Evolutionary conservation across 2,113 vertebrate genomes (phyloP).

Genomic region (Baryphthengus martii): DNA sequence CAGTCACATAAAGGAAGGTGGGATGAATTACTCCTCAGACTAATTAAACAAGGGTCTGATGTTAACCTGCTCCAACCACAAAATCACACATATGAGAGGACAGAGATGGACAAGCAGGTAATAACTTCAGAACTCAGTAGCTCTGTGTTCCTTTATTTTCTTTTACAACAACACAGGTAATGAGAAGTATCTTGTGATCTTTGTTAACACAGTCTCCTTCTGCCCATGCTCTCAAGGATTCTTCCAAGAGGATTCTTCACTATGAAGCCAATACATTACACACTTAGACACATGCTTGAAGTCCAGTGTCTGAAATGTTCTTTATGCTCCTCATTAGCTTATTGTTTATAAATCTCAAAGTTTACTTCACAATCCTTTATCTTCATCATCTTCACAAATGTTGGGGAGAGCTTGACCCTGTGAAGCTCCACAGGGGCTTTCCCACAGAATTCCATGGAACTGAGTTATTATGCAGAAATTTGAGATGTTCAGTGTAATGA

Average conservation of each 20-base stretch:
- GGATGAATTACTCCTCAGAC: too few relatives aligned
- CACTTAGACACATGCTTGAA: not conserved
- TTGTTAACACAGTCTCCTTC: too few relatives aligned
- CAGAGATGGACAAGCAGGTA: not conserved
- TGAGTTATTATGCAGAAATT: not conserved
- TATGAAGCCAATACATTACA: too few relatives aligned
- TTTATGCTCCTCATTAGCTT: too few relatives aligned
- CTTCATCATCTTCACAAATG: too few relatives aligned
- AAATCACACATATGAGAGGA: fast-evolving
- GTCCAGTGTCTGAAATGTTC: not conserved
- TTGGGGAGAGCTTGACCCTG: not conserved
- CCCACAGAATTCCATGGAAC: not conserved
- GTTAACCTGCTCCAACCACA: too few relatives aligned
- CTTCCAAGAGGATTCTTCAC: too few relatives aligned
- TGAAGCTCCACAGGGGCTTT: not conserved
- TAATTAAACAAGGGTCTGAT: too few relatives aligned
- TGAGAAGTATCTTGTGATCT: not conserved
- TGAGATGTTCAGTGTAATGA: not conserved
- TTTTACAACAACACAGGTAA: not conserved
- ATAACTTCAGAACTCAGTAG: fast-evolving
- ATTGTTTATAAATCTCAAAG: not conserved
- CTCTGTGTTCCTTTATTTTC: too few relatives aligned
- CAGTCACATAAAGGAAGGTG: too few relatives aligned
- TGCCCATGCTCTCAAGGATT: not conserved
- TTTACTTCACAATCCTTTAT: not conserved